Evolutionary conservation across 2,888 invertebrate species (phyloP).

Genomic region (Heteromyza rotundicornis): DNA sequence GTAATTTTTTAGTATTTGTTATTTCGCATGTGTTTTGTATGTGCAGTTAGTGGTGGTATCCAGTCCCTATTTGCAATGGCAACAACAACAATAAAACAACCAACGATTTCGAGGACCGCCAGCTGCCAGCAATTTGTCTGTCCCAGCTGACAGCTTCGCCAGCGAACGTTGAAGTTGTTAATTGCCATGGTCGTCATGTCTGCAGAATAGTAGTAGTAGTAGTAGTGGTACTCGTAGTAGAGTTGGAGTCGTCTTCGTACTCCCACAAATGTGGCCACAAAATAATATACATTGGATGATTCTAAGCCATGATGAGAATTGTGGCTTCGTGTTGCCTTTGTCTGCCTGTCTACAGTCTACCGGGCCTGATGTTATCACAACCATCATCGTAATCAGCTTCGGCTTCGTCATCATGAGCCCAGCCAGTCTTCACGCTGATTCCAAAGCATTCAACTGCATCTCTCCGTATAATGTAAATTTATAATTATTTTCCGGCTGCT

Average conservation of each 20-base stretch:
- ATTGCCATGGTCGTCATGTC: slow-evolving; percentile 43
- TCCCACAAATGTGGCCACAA: slow-evolving; percentile 21
- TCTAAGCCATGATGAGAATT: slow-evolving; percentile 2
- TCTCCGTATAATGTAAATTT: slow-evolving; percentile 28
- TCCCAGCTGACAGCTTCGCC: slow-evolving; percentile 26
- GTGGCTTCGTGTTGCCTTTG: slow-evolving; percentile 4
- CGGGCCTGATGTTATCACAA: neutral
- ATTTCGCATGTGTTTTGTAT: neutral
- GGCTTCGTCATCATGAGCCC: neutral
- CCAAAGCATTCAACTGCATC: neutral
- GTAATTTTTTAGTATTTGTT: neutral
- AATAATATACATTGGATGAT: neutral
- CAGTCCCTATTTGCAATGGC: too few species aligned
- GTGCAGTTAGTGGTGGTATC: slow-evolving; percentile 29
- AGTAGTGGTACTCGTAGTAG: too few species aligned
- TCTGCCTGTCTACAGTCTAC: slow-evolving; percentile 19
- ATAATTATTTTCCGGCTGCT: slow-evolving; percentile 49
- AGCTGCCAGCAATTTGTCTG: slow-evolving; percentile 41
- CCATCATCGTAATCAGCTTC: neutral
- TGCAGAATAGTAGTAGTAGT: neutral
- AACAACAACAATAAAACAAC: neutral
- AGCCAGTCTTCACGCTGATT: neutral
- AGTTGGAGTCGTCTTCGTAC: neutral
- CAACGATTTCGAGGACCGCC: too few species aligned
- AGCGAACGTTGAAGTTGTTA: slow-evolving; percentile 52